These are phyloP conservation scores for Rhamphomyia laevipes DNA, from an alignment of 2,888 invertebrate species.

Conservation along the genomic window DNA sequence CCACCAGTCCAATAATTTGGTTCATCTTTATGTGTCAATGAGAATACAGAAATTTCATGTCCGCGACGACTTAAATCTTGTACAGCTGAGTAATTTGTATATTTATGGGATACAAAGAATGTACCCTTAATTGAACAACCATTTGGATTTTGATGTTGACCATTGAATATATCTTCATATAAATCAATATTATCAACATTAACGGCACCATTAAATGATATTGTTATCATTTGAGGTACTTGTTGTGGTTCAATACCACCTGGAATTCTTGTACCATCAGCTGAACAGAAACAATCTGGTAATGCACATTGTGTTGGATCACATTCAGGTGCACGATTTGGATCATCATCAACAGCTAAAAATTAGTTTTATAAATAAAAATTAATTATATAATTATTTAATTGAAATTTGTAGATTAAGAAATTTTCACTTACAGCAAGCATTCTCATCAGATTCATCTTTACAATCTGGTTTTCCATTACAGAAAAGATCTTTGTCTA, in stretches of 20 bases:
- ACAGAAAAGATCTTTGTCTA: slow-evolving; percentile 85
- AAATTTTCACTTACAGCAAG: slow-evolving; percentile 67
- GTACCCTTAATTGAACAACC: slow-evolving; percentile 81
- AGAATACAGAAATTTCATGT: slow-evolving; percentile 86
- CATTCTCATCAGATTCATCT: slow-evolving; percentile 90
- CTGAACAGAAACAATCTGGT: slow-evolving; percentile 88
- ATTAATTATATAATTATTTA: not conserved
- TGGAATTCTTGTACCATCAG: slow-evolving; percentile 82
- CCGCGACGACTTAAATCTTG: slow-evolving; percentile 82
- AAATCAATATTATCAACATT: slow-evolving; percentile 88
- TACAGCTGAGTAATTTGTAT: slow-evolving; percentile 80
- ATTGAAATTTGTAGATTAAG: no score
- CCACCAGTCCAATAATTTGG: slow-evolving; percentile 84
- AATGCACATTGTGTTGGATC: slow-evolving; percentile 78
- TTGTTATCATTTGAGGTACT: slow-evolving; percentile 87
- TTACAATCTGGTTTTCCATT: slow-evolving; percentile 87
- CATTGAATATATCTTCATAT: slow-evolving; percentile 82
- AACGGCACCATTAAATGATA: slow-evolving; percentile 85
- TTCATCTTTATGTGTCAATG: slow-evolving; percentile 84
- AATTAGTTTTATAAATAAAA: slow-evolving; percentile 12
- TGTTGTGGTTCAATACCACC: slow-evolving; percentile 70
- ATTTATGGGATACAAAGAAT: slow-evolving; percentile 87
- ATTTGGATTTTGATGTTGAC: slow-evolving; percentile 74
- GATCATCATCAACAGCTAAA: slow-evolving; percentile 78
- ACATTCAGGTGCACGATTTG: slow-evolving; percentile 85